A percentile compares a stretch with the other conserved stretches of the same genome.
Evolutionary conservation across 2,113 vertebrate genomes (phyloP).

Genomic region (Grammomys surdaster): DNA sequence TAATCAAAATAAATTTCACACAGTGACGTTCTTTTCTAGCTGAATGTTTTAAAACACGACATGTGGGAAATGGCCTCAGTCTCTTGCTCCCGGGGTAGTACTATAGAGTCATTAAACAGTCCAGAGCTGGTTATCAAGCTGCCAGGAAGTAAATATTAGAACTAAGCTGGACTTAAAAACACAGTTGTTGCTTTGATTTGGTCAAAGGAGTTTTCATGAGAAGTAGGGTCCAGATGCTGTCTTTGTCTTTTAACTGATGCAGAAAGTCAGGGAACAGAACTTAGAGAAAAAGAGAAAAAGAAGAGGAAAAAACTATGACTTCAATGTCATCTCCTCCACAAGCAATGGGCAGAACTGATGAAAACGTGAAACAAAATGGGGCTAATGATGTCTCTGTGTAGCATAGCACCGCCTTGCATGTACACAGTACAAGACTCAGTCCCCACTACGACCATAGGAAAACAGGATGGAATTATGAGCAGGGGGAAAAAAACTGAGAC

Average conservation of each 20-base stretch:
- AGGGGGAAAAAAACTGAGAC: not conserved
- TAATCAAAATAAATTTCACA: slow-evolving; percentile 66
- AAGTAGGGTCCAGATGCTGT: not conserved
- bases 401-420: too few relatives aligned
- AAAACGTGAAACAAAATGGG: not conserved
- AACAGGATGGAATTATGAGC: not conserved
- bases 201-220: slow-evolving; percentile 40
- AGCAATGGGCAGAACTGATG: not conserved
- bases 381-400: not conserved
- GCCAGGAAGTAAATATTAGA: slow-evolving; percentile 50
- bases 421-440: not conserved
- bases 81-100: slow-evolving; percentile 44
- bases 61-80: slow-evolving; percentile 30
- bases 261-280: slow-evolving; percentile 36
- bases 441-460: not conserved
- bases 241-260: not conserved
- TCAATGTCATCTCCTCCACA: not conserved
- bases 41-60: slow-evolving; percentile 52
- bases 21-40: slow-evolving; percentile 46
- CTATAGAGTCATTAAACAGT: slow-evolving; percentile 35
- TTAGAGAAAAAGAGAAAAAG: not conserved
- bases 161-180: slow-evolving; percentile 48
- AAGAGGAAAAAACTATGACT: not conserved
- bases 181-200: slow-evolving; percentile 28
- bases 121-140: slow-evolving; percentile 47